A percentile compares a stretch with the other conserved stretches of the same genome.
Evolutionary conservation across 1,140 invertebrate genomes (phyloP).

Genomic region (Apis mellifera): Amel_HAv3.1 CM009940.2:11691001-11691500

Average conservation of each 20-base stretch:
- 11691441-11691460: not conserved
- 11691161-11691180: slow-evolving; percentile 15
- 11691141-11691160: not conserved
- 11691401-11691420: slow-evolving; percentile 23
- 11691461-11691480: not conserved
- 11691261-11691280: slow-evolving; percentile 51
- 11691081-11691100: slow-evolving; percentile 35
- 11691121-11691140: slow-evolving; percentile 23
- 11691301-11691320: slow-evolving; percentile 68
- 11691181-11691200: slow-evolving; percentile 28
- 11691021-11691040: slow-evolving; percentile 37
- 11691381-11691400: slow-evolving; percentile 58
- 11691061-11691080: slow-evolving; percentile 8
- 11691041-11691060: slow-evolving; percentile 20
- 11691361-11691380: slow-evolving; percentile 77
- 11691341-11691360: slow-evolving; percentile 76
- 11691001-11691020: slow-evolving; percentile 22
- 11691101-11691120: slow-evolving; percentile 21
- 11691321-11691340: slow-evolving; percentile 77
- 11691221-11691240: slow-evolving; percentile 60
- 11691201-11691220: slow-evolving; percentile 7
- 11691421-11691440: slow-evolving; percentile 31
- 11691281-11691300: slow-evolving; percentile 66
- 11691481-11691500: slow-evolving; percentile 1
- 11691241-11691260: slow-evolving; percentile 46